phyloP scores from a whole-genome alignment of 2,888 invertebrate species.

The Acanthosoma haemorrhoidale region DNA sequence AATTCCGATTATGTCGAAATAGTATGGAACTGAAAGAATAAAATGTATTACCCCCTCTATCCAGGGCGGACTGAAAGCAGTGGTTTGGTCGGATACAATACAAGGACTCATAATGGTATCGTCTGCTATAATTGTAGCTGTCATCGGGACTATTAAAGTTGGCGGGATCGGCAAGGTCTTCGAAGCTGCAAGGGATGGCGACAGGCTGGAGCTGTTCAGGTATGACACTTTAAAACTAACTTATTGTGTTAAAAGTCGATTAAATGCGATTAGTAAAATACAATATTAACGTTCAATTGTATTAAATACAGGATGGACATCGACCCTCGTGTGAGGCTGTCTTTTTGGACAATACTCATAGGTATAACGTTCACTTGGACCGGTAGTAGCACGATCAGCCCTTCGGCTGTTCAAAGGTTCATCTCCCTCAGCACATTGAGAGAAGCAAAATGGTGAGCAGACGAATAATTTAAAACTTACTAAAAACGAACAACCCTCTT shows the following conservation, averaged over 20 bases:
- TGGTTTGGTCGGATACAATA: conserved; percentile 73
- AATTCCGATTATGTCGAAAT: not conserved
- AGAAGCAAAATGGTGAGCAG: conserved; percentile 51
- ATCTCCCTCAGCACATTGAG: conserved; percentile 55
- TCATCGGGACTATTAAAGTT: conserved; percentile 59
- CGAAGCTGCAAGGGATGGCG: conserved; percentile 55
- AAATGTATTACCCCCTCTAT: not conserved
- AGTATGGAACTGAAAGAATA: no score
- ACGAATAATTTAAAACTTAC: not conserved
- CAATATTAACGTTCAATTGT: no score
- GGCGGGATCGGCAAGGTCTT: conserved; percentile 59
- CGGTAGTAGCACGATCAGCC: conserved; percentile 53
- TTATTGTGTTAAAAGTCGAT: no score
- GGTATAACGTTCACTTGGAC: conserved; percentile 58
- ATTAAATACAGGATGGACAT: conserved; percentile 31
- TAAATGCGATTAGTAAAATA: no score
- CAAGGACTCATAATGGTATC: conserved; percentile 69
- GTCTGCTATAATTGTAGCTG: conserved; percentile 59
- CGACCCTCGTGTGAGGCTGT: conserved; percentile 52
- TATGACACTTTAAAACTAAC: conserved; percentile 48
- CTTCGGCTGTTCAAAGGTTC: conserved; percentile 57
- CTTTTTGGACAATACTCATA: conserved; percentile 70
- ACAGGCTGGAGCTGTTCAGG: conserved; percentile 68
- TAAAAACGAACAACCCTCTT: no score
- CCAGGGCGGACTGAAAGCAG: conserved; percentile 70